phyloP scores from a whole-genome alignment of 2,113 vertebrate species.

The Aldabrachelys gigantea region DNA sequence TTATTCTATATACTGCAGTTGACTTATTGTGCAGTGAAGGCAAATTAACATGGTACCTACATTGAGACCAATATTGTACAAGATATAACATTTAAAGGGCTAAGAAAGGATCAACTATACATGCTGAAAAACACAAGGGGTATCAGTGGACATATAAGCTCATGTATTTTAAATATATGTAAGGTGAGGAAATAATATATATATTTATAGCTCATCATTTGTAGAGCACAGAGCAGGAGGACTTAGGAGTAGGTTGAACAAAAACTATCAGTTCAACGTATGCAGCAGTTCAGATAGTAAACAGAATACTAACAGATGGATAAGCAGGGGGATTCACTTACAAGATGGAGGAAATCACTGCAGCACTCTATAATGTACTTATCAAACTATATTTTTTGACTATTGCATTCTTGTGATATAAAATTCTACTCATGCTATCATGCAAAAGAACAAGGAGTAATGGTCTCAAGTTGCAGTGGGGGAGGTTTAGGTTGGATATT shows the following conservation, averaged over 20 bases:
- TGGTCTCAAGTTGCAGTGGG: too few relatives aligned
- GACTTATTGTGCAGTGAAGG: not conserved
- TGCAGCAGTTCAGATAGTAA: rapidly evolving
- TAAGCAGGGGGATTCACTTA: not conserved
- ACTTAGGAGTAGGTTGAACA: not conserved
- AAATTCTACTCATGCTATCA: not conserved
- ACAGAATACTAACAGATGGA: not conserved
- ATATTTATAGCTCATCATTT: not conserved
- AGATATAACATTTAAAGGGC: not conserved
- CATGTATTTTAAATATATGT: not conserved
- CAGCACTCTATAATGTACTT: not conserved
- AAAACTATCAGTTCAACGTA: not conserved
- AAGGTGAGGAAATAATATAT: not conserved
- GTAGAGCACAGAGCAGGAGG: not conserved
- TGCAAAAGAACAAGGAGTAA: not conserved
- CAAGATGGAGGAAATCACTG: not conserved
- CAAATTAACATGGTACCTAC: not conserved
- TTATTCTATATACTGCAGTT: not conserved
- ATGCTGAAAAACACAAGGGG: not conserved
- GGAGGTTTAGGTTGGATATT: too few relatives aligned
- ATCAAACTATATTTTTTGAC: not conserved
- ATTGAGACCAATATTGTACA: not conserved
- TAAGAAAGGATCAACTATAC: not conserved
- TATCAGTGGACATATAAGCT: not conserved
- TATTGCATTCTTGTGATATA: not conserved